Percentiles rank a stretch among this genome's conserved stretches.
Evolutionary conservation across 2,797 vertebrate genomes (phyloP).

Genomic region (Danio choprae): DNA sequence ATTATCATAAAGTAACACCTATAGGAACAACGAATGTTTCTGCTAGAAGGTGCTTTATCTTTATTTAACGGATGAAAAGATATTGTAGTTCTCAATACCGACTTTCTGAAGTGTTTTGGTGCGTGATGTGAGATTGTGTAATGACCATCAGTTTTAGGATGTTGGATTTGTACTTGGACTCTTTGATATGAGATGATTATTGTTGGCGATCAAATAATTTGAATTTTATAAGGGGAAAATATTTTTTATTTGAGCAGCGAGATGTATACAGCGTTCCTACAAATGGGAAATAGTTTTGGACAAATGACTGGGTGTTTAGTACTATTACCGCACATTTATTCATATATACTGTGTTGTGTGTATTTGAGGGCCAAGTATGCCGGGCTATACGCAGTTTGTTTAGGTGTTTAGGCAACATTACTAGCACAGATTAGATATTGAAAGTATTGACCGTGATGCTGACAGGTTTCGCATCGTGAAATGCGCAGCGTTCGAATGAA

Average conservation of each 20-base stretch:
- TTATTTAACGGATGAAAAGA: slow-evolving; percentile 35
- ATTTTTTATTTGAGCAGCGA: slow-evolving; percentile 63
- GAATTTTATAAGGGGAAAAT: slow-evolving; percentile 59
- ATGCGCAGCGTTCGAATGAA: slow-evolving; percentile 6
- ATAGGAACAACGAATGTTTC: slow-evolving; percentile 17
- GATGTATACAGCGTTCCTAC: slow-evolving; percentile 58
- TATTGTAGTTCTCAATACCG: background rate
- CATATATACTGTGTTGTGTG: slow-evolving; percentile 53
- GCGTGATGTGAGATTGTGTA: slow-evolving; percentile 28
- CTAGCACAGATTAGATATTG: slow-evolving; percentile 26
- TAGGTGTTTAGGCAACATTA: slow-evolving; percentile 40
- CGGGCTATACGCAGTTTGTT: slow-evolving; percentile 46
- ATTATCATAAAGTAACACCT: background rate
- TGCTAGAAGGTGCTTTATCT: slow-evolving; percentile 8
- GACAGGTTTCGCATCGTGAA: slow-evolving; percentile 35
- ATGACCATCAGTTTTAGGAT: slow-evolving; percentile 34
- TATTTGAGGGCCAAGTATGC: slow-evolving; percentile 37
- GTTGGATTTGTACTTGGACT: slow-evolving; percentile 41
- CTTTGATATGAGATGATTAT: slow-evolving; percentile 54
- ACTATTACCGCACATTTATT: slow-evolving; percentile 60
- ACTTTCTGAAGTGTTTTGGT: slow-evolving; percentile 21
- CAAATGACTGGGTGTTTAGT: slow-evolving; percentile 60
- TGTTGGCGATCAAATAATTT: slow-evolving; percentile 56
- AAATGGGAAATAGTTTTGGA: slow-evolving; percentile 63
- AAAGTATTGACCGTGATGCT: slow-evolving; percentile 35